Percentiles rank a stretch among this genome's conserved stretches.
Conservation (phyloP, 2,113 vertebrate species). For the Tapirus terrestris region DNA sequence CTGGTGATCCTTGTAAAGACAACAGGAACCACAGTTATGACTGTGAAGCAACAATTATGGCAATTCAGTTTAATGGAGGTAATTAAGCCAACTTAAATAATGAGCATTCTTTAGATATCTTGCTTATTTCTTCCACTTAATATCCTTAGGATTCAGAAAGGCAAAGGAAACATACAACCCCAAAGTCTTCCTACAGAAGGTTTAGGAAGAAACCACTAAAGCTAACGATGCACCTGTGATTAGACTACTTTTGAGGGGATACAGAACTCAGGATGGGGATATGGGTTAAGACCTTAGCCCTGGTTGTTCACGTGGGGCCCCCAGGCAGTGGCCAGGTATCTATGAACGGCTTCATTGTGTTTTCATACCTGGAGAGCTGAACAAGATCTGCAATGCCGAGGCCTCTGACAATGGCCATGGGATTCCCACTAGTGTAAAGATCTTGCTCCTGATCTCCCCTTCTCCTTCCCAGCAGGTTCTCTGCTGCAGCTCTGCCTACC, state of each 20-base stretch:
- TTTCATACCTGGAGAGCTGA: neutral
- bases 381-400: neutral
- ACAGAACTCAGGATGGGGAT: neutral
- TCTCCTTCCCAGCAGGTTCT: neutral
- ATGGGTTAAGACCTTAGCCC: neutral
- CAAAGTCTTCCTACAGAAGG: neutral
- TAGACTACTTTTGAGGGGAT: neutral
- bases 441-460: neutral
- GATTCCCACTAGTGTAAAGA: neutral
- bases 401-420: neutral
- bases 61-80: conserved; percentile 53
- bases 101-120: conserved; percentile 35
- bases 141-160: neutral
- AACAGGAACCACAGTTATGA: conserved; percentile 38
- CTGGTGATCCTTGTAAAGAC: conserved; percentile 29
- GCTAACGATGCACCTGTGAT: too few relatives aligned
- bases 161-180: neutral
- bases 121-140: conserved; percentile 34
- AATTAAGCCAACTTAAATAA: conserved; percentile 52
- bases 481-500: neutral
- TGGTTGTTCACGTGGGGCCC: rapidly evolving
- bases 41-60: conserved; percentile 47
- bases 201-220: neutral
- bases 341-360: neutral
- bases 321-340: neutral